These are phyloP conservation scores for Drosophila yakuba DNA, from an alignment of 1,140 invertebrate species.

Conservation along the genomic window DNA sequence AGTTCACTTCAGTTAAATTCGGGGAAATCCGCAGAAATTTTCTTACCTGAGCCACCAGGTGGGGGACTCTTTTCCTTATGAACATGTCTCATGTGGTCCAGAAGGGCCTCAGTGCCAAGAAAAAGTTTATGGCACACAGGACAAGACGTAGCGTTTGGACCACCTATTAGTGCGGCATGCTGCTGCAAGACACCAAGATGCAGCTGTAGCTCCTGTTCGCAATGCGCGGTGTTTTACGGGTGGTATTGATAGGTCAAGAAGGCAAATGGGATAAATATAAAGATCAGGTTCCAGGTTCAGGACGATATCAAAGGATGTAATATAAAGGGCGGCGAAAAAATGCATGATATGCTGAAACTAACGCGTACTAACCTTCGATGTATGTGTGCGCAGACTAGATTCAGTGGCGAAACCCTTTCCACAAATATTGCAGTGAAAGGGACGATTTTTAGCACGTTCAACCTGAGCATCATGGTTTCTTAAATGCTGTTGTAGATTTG, in stretches of 20 bases:
- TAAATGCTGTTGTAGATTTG: constrained; percentile 98
- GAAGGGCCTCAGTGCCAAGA: constrained; percentile 94
- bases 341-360: neutral
- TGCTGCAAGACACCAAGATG: constrained; percentile 95
- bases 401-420: constrained; percentile 98
- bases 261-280: constrained; percentile 9
- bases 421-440: constrained; percentile 98
- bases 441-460: constrained; percentile 96
- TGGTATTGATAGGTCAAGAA: constrained; percentile 25
- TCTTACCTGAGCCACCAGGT: constrained; percentile 94
- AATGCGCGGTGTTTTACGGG: constrained; percentile 10
- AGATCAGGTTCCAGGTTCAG: constrained; percentile 9
- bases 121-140: constrained; percentile 97
- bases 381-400: constrained; percentile 96
- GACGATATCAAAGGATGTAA: constrained; percentile 15
- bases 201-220: constrained; percentile 91
- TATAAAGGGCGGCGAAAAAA: constrained; percentile 30
- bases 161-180: constrained; percentile 95
- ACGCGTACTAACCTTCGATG: constrained; percentile 94
- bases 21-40: neutral
- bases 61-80: constrained; percentile 93
- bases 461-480: constrained; percentile 98
- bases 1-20: neutral
- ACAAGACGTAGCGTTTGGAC: constrained; percentile 94
- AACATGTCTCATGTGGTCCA: constrained; percentile 98